Conservation (phyloP, 2,113 vertebrate species). For the Dipodomys ordii region DNA sequence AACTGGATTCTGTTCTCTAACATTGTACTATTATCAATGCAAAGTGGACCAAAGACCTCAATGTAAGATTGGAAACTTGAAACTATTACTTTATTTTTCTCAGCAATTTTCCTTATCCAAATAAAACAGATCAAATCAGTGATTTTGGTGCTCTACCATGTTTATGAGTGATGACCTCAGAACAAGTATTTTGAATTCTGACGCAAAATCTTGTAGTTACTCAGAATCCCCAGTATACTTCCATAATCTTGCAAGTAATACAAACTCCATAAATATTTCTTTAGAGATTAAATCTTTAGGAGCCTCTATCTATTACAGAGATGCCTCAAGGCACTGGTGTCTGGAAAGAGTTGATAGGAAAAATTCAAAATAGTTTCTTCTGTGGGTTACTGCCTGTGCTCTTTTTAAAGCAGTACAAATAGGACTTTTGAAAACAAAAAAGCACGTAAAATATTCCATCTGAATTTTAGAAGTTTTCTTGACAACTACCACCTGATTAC, state of each 20-base stretch:
- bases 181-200: background rate
- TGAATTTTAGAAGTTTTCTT: constrained; percentile 6
- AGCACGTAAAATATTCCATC: background rate
- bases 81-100: background rate
- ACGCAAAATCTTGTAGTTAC: background rate
- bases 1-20: too few relatives aligned
- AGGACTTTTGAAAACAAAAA: background rate
- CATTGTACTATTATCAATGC: too few relatives aligned
- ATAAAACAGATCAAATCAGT: background rate
- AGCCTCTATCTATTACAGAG: background rate
- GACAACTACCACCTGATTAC: background rate
- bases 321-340: background rate
- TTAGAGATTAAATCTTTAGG: constrained; percentile 52
- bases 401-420: background rate
- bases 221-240: background rate
- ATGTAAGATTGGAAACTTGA: too few relatives aligned
- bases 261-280: constrained; percentile 41
- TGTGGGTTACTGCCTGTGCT: constrained; percentile 20
- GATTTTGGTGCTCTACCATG: background rate
- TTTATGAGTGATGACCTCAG: background rate
- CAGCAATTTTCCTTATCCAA: background rate
- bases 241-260: constrained; percentile 7
- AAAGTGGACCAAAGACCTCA: too few relatives aligned
- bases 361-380: constrained; percentile 31
- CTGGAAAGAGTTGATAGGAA: background rate